Evolutionary conservation across 2,113 vertebrate species (phyloP).

Genomic region (Oryzias melastigma): DNA sequence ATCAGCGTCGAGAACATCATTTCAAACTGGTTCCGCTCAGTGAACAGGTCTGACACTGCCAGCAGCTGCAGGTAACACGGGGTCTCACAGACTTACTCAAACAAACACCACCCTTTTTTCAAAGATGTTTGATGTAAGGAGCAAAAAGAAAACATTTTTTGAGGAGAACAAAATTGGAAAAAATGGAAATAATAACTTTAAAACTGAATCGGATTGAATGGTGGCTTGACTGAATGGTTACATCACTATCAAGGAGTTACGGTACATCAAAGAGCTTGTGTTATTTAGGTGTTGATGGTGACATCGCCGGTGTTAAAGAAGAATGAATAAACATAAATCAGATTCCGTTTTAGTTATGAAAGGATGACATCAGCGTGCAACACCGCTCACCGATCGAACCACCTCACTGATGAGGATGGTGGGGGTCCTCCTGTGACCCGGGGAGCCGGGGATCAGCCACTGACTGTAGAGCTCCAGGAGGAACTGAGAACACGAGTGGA

Average conservation of each 20-base stretch:
- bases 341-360: neutral
- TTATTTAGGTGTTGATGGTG: neutral
- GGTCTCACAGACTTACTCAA: no score
- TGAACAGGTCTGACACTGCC: constrained; percentile 96
- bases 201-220: no score
- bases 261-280: no score
- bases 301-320: neutral
- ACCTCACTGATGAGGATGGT: constrained; percentile 93
- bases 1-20: constrained; percentile 94
- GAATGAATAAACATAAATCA: no score
- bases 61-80: constrained; percentile 79
- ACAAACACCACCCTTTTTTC: no score
- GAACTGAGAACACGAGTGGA: constrained; percentile 98
- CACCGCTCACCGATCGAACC: constrained; percentile 88
- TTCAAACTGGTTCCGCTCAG: constrained; percentile 97
- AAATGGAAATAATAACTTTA: no score
- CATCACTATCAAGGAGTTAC: no score
- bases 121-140: no score
- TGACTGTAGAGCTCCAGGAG: constrained; percentile 96
- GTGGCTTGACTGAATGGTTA: no score
- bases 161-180: no score
- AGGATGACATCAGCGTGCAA: neutral
- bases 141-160: no score
- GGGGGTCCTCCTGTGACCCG: constrained; percentile 86
- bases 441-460: constrained; percentile 90